Evolutionary conservation across 2,888 invertebrate species (phyloP).

Genomic region (Drosophila anceps): DNA sequence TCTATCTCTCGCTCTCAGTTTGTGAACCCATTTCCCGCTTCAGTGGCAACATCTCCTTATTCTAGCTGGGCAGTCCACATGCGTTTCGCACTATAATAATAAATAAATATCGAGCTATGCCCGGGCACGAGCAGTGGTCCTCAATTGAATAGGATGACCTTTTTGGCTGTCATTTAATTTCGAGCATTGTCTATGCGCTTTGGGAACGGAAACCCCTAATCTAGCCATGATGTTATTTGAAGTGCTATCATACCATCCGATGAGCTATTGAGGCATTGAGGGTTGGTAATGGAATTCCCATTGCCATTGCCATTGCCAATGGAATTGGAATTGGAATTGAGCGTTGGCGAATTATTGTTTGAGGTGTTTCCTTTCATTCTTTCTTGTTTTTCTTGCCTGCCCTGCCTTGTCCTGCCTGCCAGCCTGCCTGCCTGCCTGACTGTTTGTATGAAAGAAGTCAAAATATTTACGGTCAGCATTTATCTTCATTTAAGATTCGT

Average conservation of each 20-base stretch:
- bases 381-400: conserved; percentile 20
- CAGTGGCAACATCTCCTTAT: conserved; percentile 62
- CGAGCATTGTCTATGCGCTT: conserved; percentile 80
- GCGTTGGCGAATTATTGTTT: conserved; percentile 56
- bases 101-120: conserved; percentile 72
- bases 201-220: conserved; percentile 84
- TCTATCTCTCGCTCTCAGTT: neutral
- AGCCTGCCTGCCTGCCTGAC: conserved; percentile 13
- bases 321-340: conserved; percentile 45
- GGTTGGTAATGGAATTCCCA: conserved; percentile 25
- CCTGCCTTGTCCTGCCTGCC: neutral
- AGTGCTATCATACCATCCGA: conserved; percentile 74
- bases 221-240: conserved; percentile 80
- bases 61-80: conserved; percentile 46
- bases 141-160: conserved; percentile 78
- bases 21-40: conserved; percentile 82
- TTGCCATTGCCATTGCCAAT: conserved; percentile 14
- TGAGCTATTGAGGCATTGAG: conserved; percentile 41
- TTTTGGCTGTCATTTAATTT: conserved; percentile 82
- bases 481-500: conserved; percentile 52
- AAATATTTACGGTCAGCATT: conserved; percentile 78
- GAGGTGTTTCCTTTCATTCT: conserved; percentile 53
- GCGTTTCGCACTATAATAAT: conserved; percentile 78
- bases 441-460: conserved; percentile 53
- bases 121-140: conserved; percentile 62